Conservation (phyloP, 2,888 invertebrate genomes). For the Heliconius hortense region DNA sequence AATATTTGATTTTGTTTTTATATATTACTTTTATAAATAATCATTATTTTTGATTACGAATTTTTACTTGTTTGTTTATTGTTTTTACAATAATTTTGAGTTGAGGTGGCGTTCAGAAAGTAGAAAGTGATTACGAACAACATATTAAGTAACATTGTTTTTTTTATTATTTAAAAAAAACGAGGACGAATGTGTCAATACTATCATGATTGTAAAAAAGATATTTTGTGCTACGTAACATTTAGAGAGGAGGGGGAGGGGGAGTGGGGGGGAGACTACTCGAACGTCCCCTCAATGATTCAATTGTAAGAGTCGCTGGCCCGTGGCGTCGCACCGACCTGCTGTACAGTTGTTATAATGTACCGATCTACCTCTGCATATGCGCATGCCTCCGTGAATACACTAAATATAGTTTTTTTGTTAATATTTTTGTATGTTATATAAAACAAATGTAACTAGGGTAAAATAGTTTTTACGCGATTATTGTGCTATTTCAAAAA, state of each 20-base stretch:
- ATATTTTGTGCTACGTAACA: too few relatives aligned
- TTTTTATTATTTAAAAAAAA: too few relatives aligned
- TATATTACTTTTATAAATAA: constrained; percentile 1
- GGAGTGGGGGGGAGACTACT: background rate
- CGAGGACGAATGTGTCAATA: too few relatives aligned
- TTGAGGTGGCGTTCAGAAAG: background rate
- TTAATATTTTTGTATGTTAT: constrained; percentile 72
- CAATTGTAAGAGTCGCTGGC: background rate
- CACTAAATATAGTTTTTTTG: constrained; percentile 69
- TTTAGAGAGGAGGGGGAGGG: too few relatives aligned
- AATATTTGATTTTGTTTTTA: background rate
- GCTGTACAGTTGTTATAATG: constrained; percentile 54
- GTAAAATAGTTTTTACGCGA: constrained; percentile 55
- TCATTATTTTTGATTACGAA: background rate
- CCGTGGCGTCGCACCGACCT: constrained; percentile 37
- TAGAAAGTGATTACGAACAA: background rate
- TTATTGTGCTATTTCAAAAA: constrained; percentile 52
- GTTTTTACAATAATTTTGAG: background rate
- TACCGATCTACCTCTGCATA: constrained; percentile 76
- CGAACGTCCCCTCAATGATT: background rate
- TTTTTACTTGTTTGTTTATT: background rate
- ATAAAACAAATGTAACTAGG: constrained; percentile 59
- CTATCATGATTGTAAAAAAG: too few relatives aligned
- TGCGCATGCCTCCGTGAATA: constrained; percentile 70
- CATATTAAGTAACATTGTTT: too few relatives aligned